phyloP scores from a whole-genome alignment of 2,888 invertebrate species.

The Muschampia plurimacula region DNA sequence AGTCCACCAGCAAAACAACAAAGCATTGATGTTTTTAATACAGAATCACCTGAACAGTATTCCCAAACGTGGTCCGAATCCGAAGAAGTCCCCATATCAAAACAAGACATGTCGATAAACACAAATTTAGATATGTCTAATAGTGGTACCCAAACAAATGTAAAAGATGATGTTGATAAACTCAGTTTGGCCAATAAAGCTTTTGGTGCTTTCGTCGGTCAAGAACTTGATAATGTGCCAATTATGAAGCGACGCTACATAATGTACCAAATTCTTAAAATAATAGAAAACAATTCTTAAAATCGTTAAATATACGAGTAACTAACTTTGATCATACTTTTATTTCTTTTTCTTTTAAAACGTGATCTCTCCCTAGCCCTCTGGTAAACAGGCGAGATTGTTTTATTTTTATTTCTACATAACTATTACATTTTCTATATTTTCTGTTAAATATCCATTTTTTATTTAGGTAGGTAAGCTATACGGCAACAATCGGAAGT shows the following conservation, averaged over 20 bases:
- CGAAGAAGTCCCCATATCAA: no score
- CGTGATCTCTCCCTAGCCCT: conserved; percentile 8
- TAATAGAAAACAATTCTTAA: conserved; percentile 8
- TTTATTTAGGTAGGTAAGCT: conserved; percentile 8
- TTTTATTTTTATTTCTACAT: conserved; percentile 8
- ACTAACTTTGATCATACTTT: conserved; percentile 7
- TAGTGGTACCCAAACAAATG: no score
- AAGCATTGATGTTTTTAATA: no score
- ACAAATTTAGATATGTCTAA: no score
- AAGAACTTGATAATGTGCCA: conserved; percentile 5
- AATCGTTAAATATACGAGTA: conserved; percentile 7
- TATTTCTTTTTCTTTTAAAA: conserved; percentile 7
- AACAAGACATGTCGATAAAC: no score
- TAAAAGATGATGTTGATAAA: neutral
- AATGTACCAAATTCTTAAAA: conserved; percentile 7
- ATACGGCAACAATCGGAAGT: conserved; percentile 8
- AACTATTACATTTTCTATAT: conserved; percentile 8
- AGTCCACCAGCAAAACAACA: no score
- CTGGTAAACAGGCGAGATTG: conserved; percentile 8
- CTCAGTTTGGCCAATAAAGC: conserved; percentile 1
- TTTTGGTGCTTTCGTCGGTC: conserved; percentile 1
- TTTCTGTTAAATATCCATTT: conserved; percentile 8
- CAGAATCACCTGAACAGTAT: no score
- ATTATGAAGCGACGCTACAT: conserved; percentile 5
- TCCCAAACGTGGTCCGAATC: no score